Percentiles rank a stretch among this genome's conserved stretches.
phyloP scores from a whole-genome alignment of 1,140 invertebrate genomes.

The Tenebrio molitor region DNA sequence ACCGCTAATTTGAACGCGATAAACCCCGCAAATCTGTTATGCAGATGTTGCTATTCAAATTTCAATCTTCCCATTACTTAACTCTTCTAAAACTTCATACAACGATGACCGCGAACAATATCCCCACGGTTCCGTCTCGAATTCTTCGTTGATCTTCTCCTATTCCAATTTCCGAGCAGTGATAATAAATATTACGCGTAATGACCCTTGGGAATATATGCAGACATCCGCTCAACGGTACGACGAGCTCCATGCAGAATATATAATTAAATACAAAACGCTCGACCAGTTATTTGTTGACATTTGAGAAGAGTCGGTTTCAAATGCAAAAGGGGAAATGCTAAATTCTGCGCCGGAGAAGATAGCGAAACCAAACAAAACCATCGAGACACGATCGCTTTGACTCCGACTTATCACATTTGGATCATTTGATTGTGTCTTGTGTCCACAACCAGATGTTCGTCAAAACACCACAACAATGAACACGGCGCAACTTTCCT shows the following conservation, averaged over 20 bases:
- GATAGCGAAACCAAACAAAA: background rate
- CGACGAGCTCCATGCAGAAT: conserved; percentile 7
- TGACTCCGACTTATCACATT: conserved; percentile 16
- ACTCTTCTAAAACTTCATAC: too few relatives aligned
- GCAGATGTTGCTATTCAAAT: too few relatives aligned
- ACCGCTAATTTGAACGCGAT: too few relatives aligned
- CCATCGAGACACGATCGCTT: too few relatives aligned
- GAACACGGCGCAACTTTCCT: conserved; percentile 2
- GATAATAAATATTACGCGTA: conserved; percentile 23
- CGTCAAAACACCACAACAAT: conserved; percentile 22
- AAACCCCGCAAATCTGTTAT: too few relatives aligned
- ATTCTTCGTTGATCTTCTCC: too few relatives aligned
- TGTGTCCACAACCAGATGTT: conserved; percentile 4
- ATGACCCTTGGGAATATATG: conserved; percentile 26
- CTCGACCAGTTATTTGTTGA: conserved; percentile 25
- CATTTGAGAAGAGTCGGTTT: conserved; percentile 9
- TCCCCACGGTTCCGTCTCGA: too few relatives aligned
- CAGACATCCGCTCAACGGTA: conserved; percentile 38
- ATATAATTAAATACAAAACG: conserved; percentile 16
- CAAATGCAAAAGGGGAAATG: conserved; percentile 8
- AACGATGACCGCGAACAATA: too few relatives aligned
- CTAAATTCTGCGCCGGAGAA: background rate
- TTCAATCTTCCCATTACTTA: too few relatives aligned
- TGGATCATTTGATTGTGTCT: conserved; percentile 8
- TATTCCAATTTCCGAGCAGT: too few relatives aligned